Conservation (phyloP, 2,113 vertebrate species). For the Agapornis roseicollis region DNA sequence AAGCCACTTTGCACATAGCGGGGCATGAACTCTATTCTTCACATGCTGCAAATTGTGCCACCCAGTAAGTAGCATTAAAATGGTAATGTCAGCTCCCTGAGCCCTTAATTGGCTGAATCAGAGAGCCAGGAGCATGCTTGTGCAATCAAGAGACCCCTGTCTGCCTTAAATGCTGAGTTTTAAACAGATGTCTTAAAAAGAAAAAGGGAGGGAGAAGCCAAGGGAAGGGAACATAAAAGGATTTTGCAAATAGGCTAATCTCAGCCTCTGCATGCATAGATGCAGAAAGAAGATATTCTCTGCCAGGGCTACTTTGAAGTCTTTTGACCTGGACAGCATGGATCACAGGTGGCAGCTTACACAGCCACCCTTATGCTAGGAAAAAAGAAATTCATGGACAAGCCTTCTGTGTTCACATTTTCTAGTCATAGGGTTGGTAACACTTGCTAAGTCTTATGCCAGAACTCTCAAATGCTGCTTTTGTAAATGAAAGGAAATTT, state of each 20-base stretch:
- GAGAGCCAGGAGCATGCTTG: neutral
- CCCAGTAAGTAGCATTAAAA: slow-evolving; percentile 34
- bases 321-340: neutral
- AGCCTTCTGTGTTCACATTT: neutral
- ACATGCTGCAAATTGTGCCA: neutral
- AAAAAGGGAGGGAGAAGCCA: neutral
- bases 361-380: neutral
- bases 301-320: neutral
- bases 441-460: neutral
- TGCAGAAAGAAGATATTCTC: neutral
- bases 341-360: neutral
- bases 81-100: slow-evolving; percentile 5
- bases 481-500: neutral
- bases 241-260: neutral
- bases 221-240: neutral
- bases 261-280: neutral
- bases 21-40: slow-evolving; percentile 30
- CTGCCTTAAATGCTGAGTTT: neutral
- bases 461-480: neutral
- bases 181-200: slow-evolving; percentile 41
- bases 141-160: slow-evolving; percentile 12
- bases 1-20: neutral
- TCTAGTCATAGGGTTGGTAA: neutral
- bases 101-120: slow-evolving; percentile 49
- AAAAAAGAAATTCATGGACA: neutral